Evolutionary conservation across 2,113 vertebrate genomes (phyloP).

Genomic region (Cololabis saira): DNA sequence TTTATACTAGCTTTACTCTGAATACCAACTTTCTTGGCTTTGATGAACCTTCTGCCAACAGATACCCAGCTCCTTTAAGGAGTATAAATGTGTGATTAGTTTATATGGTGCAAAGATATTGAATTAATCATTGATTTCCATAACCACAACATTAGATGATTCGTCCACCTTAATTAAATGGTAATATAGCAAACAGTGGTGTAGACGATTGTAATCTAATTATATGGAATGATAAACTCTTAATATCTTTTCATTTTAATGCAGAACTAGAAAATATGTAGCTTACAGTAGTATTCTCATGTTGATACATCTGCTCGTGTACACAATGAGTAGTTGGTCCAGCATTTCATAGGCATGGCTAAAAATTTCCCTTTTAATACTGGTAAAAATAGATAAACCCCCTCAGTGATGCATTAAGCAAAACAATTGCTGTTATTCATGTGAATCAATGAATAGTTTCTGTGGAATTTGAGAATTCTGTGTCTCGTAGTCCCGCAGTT

Average conservation of each 20-base stretch:
- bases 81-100: too few relatives aligned
- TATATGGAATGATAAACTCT: not conserved
- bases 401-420: constrained; percentile 53
- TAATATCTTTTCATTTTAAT: not conserved
- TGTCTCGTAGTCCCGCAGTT: constrained; percentile 59
- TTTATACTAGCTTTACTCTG: too few relatives aligned
- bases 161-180: too few relatives aligned
- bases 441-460: constrained; percentile 70
- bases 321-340: constrained; percentile 7
- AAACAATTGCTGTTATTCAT: constrained; percentile 76
- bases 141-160: too few relatives aligned
- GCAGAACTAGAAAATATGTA: not conserved
- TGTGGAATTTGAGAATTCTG: constrained; percentile 72
- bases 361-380: constrained; percentile 34
- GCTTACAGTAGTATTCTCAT: not conserved
- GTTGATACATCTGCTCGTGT: not conserved
- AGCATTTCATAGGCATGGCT: constrained; percentile 23
- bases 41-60: too few relatives aligned
- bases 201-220: too few relatives aligned
- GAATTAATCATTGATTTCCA: too few relatives aligned
- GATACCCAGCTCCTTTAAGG: too few relatives aligned
- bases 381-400: constrained; percentile 70
- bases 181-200: too few relatives aligned
- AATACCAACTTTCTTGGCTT: too few relatives aligned
- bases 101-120: too few relatives aligned